phyloP scores from a whole-genome alignment of 2,888 invertebrate species.

The Drosophila buzzatii region DNA sequence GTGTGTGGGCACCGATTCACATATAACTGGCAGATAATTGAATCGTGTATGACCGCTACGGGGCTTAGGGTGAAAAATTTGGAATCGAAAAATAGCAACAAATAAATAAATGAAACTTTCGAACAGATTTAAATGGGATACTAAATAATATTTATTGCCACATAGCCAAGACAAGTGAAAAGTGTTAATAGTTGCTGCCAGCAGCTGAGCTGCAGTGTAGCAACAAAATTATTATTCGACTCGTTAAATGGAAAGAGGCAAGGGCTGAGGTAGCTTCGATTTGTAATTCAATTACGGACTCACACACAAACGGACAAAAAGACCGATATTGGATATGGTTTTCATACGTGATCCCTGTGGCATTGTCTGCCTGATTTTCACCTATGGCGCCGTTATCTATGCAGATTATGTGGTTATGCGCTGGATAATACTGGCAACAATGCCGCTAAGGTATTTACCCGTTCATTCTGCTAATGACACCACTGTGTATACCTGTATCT shows the following conservation, averaged over 20 bases:
- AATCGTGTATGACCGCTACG: constrained; percentile 28
- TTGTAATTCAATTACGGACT: constrained; percentile 69
- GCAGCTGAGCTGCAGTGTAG: constrained; percentile 54
- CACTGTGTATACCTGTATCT: constrained; percentile 13
- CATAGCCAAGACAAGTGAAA: not conserved
- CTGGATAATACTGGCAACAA: constrained; percentile 93
- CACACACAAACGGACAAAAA: constrained; percentile 12
- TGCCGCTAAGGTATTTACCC: constrained; percentile 90
- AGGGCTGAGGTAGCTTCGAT: constrained; percentile 50
- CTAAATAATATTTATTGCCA: constrained; percentile 6
- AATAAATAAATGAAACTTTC: constrained; percentile 44
- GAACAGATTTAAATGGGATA: constrained; percentile 28
- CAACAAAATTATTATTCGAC: constrained; percentile 33
- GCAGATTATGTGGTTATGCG: constrained; percentile 94
- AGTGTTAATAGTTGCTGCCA: constrained; percentile 31
- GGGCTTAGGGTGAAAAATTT: constrained; percentile 54
- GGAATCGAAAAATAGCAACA: constrained; percentile 60
- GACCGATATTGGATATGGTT: constrained; percentile 84
- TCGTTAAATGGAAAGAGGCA: constrained; percentile 47
- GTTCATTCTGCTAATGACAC: not conserved
- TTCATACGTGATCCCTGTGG: constrained; percentile 94
- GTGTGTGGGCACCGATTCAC: constrained; percentile 12
- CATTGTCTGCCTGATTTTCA: constrained; percentile 91
- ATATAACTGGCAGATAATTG: constrained; percentile 10
- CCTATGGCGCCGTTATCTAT: constrained; percentile 92